Evolutionary conservation across 37 sponge, comb jelly and placozoan species (phyloP).

Genomic region (Beroe forskalii): DNA sequence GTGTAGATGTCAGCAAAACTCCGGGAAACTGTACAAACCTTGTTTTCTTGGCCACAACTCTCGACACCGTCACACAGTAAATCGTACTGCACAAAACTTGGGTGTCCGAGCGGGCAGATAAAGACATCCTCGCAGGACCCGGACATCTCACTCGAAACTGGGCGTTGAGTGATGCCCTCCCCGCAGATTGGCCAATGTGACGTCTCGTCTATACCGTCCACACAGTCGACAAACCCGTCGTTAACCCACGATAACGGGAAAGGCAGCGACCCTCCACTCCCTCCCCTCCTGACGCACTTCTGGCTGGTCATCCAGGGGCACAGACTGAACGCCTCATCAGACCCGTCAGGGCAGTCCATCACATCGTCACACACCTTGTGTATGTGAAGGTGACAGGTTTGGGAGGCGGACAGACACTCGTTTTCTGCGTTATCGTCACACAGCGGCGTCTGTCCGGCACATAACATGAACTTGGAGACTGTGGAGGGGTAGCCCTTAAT

Average conservation of each 20-base stretch:
- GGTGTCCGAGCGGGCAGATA: neutral
- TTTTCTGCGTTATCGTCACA: neutral
- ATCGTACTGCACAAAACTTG: neutral
- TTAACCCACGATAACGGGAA: neutral
- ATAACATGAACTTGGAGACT: neutral
- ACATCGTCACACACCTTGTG: slow-evolving; percentile 1
- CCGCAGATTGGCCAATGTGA: neutral
- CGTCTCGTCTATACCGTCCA: neutral
- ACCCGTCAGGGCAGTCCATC: neutral
- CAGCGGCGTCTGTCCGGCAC: neutral
- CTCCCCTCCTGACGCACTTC: neutral
- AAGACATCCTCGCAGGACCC: neutral
- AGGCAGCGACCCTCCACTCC: neutral
- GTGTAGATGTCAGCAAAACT: neutral
- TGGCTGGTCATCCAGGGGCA: neutral
- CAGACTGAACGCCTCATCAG: neutral
- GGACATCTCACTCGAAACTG: neutral
- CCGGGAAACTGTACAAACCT: neutral
- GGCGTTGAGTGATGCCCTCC: neutral
- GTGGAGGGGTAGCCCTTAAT: neutral
- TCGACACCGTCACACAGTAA: neutral
- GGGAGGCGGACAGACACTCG: neutral
- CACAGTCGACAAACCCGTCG: neutral
- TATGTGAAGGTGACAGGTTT: neutral
- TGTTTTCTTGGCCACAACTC: neutral